These are phyloP conservation scores for Machaerirhynchus nigripectus DNA, from an alignment of 2,113 vertebrate species.

Conservation along the genomic window DNA sequence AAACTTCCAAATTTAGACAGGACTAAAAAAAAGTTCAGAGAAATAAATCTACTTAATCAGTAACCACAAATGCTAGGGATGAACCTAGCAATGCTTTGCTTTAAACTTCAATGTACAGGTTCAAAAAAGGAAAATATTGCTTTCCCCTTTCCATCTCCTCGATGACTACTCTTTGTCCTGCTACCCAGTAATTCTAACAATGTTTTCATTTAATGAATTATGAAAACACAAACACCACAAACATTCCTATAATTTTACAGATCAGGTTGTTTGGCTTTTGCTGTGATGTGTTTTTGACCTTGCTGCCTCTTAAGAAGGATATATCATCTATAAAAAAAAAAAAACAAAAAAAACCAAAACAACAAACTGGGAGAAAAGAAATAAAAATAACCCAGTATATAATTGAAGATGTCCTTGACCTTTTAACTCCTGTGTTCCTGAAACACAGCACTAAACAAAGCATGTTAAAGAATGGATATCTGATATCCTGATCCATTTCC, in stretches of 20 bases:
- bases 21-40: not conserved
- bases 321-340: not conserved
- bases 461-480: not conserved
- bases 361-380: not conserved
- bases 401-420: not conserved
- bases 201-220: not conserved
- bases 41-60: not conserved
- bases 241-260: not conserved
- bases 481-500: not conserved
- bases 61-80: not conserved
- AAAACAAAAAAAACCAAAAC: too few relatives aligned
- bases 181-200: not conserved
- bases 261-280: not conserved
- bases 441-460: not conserved
- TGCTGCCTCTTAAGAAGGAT: not conserved
- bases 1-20: not conserved
- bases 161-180: not conserved
- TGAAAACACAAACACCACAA: not conserved
- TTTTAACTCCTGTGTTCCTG: not conserved
- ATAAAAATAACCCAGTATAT: not conserved
- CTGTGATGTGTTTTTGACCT: not conserved
- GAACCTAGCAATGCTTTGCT: not conserved
- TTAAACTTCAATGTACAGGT: not conserved
- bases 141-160: not conserved
- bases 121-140: not conserved